phyloP scores from a whole-genome alignment of 2,888 invertebrate genomes.

The Hyposoter dolosus region DNA sequence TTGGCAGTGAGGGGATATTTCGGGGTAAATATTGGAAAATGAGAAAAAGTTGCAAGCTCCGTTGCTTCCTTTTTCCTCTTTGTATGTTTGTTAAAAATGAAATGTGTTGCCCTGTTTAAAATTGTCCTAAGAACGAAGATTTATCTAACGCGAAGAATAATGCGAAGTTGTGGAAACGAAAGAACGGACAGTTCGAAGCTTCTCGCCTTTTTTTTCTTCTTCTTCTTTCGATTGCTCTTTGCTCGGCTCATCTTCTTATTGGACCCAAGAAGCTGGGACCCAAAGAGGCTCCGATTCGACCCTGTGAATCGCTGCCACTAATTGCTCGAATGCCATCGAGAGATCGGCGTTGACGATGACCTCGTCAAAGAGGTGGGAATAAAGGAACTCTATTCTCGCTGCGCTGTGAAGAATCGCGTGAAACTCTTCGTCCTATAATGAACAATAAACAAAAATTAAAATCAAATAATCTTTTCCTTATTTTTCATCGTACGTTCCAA shows the following conservation, averaged over 20 bases:
- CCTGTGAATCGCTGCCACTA: conserved; percentile 92
- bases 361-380: conserved; percentile 97
- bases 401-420: conserved; percentile 94
- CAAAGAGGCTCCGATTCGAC: conserved; percentile 97
- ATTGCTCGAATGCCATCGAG: conserved; percentile 93
- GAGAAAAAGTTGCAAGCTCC: conserved; percentile 31
- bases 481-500: neutral
- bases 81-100: neutral
- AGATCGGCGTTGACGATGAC: conserved; percentile 97
- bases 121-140: conserved; percentile 43
- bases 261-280: conserved; percentile 98
- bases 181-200: conserved; percentile 30
- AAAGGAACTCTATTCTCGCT: conserved; percentile 95
- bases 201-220: neutral
- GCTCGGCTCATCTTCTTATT: conserved; percentile 85
- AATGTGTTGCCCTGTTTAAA: neutral
- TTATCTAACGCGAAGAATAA: conserved; percentile 54
- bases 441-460: neutral
- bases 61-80: conserved; percentile 13
- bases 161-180: conserved; percentile 51
- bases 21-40: conserved; percentile 60
- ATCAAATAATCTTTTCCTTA: neutral
- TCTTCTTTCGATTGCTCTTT: neutral
- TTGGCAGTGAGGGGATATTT: conserved; percentile 68
- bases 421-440: conserved; percentile 94